Evolutionary conservation across 2,888 invertebrate species (phyloP).

Genomic region (Loripinus fragilis): DNA sequence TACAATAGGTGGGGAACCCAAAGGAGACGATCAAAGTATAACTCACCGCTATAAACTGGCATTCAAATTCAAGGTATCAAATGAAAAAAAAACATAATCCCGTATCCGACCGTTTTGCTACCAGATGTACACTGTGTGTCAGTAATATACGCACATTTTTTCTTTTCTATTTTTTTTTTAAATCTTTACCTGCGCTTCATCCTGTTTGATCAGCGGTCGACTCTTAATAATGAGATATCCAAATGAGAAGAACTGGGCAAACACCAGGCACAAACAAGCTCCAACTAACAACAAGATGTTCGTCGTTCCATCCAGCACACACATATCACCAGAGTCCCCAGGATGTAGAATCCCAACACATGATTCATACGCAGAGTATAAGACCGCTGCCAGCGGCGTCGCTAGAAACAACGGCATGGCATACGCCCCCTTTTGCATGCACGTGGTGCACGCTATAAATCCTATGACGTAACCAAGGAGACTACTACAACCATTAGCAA

Average conservation of each 20-base stretch:
- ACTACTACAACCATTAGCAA: constrained; percentile 51
- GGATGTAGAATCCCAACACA: neutral
- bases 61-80: no score
- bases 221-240: constrained; percentile 64
- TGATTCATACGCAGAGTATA: constrained; percentile 45
- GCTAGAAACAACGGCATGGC: constrained; percentile 69
- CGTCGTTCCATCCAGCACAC: neutral
- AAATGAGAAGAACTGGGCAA: constrained; percentile 67
- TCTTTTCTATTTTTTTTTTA: no score
- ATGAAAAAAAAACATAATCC: no score
- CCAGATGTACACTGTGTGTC: no score
- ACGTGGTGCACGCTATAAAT: constrained; percentile 69
- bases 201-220: constrained; percentile 67
- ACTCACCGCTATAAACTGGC: no score
- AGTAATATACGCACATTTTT: no score
- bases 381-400: constrained; percentile 63
- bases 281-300: neutral
- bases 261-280: constrained; percentile 40
- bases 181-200: constrained; percentile 75
- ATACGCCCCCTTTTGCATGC: constrained; percentile 74
- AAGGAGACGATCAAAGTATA: no score
- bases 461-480: constrained; percentile 52
- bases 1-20: no score
- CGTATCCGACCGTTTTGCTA: no score
- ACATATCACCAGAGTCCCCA: neutral